These are phyloP conservation scores for Ennomos quercinarius DNA, from an alignment of 2,888 invertebrate species.

Conservation along the genomic window DNA sequence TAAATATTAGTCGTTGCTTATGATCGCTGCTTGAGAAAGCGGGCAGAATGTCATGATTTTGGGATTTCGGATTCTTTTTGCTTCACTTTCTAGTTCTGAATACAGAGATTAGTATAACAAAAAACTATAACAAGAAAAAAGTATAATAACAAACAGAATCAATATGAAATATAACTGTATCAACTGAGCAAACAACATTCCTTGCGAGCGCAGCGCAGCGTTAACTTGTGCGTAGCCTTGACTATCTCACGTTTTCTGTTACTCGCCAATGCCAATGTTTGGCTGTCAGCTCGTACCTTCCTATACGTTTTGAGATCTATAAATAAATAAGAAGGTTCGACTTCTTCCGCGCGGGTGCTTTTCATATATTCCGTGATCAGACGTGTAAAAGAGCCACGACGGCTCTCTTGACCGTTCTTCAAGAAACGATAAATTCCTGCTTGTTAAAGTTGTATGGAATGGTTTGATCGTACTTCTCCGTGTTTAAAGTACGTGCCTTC, in stretches of 20 bases:
- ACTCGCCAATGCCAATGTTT: not conserved
- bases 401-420: constrained; percentile 31
- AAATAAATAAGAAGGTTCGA: constrained; percentile 36
- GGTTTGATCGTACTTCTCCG: constrained; percentile 11
- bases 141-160: too few relatives aligned
- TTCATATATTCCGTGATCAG: constrained; percentile 34
- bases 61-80: too few relatives aligned
- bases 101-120: too few relatives aligned
- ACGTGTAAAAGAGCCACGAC: constrained; percentile 23
- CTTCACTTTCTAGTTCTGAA: too few relatives aligned
- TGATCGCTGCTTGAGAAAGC: too few relatives aligned
- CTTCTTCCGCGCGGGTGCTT: constrained; percentile 30
- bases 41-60: too few relatives aligned
- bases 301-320: constrained; percentile 27
- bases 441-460: constrained; percentile 31
- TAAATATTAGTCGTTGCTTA: too few relatives aligned
- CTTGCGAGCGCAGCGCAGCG: constrained; percentile 8
- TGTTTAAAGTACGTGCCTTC: not conserved
- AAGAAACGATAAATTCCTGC: constrained; percentile 27
- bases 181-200: constrained; percentile 15
- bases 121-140: too few relatives aligned
- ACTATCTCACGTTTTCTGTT: constrained; percentile 15
- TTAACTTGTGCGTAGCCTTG: constrained; percentile 13
- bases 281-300: constrained; percentile 12
- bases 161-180: too few relatives aligned